These are phyloP conservation scores for Athrips mouffetella DNA, from an alignment of 2,888 invertebrate genomes.

Conservation along the genomic window DNA sequence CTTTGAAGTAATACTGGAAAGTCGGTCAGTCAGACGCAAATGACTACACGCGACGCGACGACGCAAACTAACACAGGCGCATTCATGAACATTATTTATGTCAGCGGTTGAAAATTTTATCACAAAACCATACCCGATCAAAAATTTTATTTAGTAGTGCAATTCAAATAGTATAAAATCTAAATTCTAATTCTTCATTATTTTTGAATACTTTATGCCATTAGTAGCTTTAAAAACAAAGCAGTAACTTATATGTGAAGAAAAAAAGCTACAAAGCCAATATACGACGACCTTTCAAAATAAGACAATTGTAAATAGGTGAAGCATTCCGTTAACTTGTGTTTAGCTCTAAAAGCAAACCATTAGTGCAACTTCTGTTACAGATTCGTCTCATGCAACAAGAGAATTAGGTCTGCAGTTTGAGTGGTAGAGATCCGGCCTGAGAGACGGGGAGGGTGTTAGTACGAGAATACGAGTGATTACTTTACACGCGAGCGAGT, in stretches of 20 bases:
- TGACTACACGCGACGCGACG: conserved; percentile 32
- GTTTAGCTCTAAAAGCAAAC: conserved; percentile 22
- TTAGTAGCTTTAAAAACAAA: no score
- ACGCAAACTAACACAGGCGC: conserved; percentile 36
- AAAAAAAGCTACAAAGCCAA: no score
- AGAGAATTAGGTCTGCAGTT: conserved; percentile 54
- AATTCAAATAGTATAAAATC: no score
- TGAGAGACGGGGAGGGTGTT: conserved; percentile 48
- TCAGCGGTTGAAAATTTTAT: no score
- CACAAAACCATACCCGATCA: no score
- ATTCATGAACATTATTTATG: conserved; percentile 37
- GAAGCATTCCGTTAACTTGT: no score
- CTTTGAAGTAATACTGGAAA: conserved; percentile 29
- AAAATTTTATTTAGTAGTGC: no score
- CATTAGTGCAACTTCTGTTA: conserved; percentile 38
- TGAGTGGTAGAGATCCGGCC: conserved; percentile 48
- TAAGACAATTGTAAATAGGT: no score
- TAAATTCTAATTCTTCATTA: no score
- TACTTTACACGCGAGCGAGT: conserved; percentile 60
- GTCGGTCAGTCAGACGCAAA: conserved; percentile 37
- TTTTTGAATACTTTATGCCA: no score
- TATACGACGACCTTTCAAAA: no score
- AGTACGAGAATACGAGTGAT: conserved; percentile 30
- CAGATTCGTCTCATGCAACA: conserved; percentile 47
- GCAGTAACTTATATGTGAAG: no score